These are phyloP conservation scores for Caenorhabditis uteleia DNA, from an alignment of 2,888 invertebrate species.

Conservation along the genomic window DNA sequence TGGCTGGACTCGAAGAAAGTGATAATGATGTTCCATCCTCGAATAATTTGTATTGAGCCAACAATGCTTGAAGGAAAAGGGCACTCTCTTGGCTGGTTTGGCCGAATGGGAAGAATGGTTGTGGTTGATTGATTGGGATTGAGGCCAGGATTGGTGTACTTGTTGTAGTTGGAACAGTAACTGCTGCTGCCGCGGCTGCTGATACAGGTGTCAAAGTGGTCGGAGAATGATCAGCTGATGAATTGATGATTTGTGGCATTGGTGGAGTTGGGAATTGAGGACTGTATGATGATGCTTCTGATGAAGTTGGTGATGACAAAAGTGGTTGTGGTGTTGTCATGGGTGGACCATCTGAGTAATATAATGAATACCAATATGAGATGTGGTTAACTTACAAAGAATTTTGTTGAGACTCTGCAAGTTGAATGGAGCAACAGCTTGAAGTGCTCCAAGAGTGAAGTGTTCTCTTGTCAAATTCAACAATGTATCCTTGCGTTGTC, in stretches of 20 bases:
- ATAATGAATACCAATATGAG: not conserved
- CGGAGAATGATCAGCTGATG: conserved; percentile 21
- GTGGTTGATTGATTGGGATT: conserved; percentile 33
- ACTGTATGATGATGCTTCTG: conserved; percentile 43
- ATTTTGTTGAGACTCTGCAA: conserved; percentile 38
- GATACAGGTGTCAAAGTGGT: conserved; percentile 17
- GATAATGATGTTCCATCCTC: conserved; percentile 19
- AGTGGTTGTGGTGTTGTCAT: conserved; percentile 39
- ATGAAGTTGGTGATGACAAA: conserved; percentile 43
- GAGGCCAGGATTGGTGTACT: conserved; percentile 29
- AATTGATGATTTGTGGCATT: conserved; percentile 5
- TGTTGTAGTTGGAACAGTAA: not conserved
- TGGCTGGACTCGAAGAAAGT: conserved; percentile 23
- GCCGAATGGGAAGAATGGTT: conserved; percentile 14
- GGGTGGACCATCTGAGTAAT: conserved; percentile 27
- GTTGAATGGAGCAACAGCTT: conserved; percentile 45
- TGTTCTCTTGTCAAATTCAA: conserved; percentile 62
- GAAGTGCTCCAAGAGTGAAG: conserved; percentile 51
- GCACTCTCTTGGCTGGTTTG: conserved; percentile 4
- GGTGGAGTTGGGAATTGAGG: conserved; percentile 43
- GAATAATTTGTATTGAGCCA: conserved; percentile 41
- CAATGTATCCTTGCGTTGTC: conserved; percentile 62
- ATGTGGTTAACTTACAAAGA: conserved; percentile 38
- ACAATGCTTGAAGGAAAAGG: conserved; percentile 23
- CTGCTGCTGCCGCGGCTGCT: conserved; percentile 1